Percentiles rank a stretch among this genome's conserved stretches.
These are phyloP conservation scores for Dryococelus australis DNA, from an alignment of 2,888 invertebrate genomes.

Conservation along the genomic window DNA sequence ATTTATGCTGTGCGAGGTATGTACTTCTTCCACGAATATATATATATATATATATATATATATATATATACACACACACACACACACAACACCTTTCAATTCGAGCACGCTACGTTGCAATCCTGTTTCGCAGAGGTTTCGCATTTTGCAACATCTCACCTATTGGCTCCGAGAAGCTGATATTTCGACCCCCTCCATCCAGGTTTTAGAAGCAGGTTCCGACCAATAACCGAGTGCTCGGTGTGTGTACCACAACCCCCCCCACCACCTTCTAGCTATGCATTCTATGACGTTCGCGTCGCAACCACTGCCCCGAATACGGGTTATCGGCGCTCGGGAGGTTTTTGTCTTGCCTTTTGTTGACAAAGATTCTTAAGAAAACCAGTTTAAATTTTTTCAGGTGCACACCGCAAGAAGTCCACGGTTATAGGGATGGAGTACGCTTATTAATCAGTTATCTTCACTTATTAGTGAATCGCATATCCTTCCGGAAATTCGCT, in stretches of 20 bases:
- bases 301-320: no score
- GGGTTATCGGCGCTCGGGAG: background rate
- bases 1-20: no score
- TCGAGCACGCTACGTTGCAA: background rate
- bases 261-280: no score
- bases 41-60: no score
- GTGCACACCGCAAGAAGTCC: background rate
- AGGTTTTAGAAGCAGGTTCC: background rate
- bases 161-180: background rate
- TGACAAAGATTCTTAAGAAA: background rate
- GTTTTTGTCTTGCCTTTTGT: background rate
- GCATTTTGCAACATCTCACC: background rate
- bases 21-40: no score
- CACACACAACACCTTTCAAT: no score
- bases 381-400: background rate
- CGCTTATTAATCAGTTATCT: background rate
- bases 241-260: background rate
- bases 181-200: background rate
- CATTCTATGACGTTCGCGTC: background rate
- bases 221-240: background rate
- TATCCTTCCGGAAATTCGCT: background rate
- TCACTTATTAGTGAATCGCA: background rate
- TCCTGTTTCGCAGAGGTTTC: background rate
- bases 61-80: no score
- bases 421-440: background rate